Evolutionary conservation across 2,797 vertebrate species (phyloP).

Genomic region (Orientallactaga sibirica): DNA sequence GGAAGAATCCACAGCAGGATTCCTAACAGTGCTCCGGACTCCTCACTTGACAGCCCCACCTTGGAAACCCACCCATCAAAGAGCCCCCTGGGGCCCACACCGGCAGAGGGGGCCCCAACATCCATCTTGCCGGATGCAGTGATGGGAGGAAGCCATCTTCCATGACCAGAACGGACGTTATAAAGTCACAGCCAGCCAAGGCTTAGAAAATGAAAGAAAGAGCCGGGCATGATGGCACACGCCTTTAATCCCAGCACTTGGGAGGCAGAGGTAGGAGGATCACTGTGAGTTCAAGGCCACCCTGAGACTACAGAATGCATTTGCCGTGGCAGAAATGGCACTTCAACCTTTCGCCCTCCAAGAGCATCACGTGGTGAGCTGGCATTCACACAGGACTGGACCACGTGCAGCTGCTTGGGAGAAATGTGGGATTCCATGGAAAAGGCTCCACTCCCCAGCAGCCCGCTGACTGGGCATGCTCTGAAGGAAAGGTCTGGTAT

Average conservation of each 20-base stretch:
- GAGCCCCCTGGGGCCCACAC: not conserved
- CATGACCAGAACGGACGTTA: not conserved
- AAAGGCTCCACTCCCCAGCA: conserved; percentile 54
- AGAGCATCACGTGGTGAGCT: not conserved
- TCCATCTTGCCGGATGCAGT: not conserved
- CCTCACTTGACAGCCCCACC: not conserved
- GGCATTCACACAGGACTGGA: not conserved
- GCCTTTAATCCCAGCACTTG: too few species aligned
- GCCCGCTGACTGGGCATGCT: not conserved
- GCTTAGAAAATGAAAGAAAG: conserved; percentile 22
- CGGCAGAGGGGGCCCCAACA: not conserved
- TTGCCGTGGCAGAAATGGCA: not conserved
- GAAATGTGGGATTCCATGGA: conserved; percentile 44
- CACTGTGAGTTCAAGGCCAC: too few species aligned
- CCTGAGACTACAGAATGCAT: not conserved
- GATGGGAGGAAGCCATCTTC: not conserved
- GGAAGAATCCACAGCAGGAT: not conserved
- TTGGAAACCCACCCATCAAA: not conserved
- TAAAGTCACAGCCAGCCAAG: not conserved
- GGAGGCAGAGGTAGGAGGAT: too few species aligned
- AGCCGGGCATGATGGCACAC: too few species aligned
- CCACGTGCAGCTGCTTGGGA: not conserved
- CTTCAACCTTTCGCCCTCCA: conserved; percentile 51
- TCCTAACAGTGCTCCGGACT: not conserved
- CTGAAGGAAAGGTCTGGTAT: conserved; percentile 56